Base-by-base conservation (phyloP, 2,888 invertebrate genomes). In the Melanotus villosus region DNA sequence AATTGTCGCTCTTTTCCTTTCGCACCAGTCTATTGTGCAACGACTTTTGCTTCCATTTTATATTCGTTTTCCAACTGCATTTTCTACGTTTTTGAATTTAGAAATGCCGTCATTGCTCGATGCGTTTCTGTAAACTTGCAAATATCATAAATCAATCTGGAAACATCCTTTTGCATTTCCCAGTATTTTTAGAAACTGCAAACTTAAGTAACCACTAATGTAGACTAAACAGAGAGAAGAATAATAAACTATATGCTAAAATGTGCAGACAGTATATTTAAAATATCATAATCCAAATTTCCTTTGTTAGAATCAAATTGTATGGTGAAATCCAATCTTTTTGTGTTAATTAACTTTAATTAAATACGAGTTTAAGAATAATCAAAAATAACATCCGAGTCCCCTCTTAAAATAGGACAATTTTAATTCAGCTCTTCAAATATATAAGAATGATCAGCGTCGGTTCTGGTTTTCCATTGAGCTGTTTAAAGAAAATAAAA, bases 191-290 rank as follows among this genome's bases (percentile, higher is more conserved):
- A 75, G 76, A 73, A 72, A 69, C 73, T 72, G 74, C 74, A 73
- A 73, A 73, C 72, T 75, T 72, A 65, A 72, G 63, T 52, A 58
- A 73, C 70, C 75, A 73, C 65, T 45, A 71, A 54, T 70, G 73
- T 71, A 77, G 77, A 77, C 77, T 77, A 77, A 77, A 77, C 77
- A 77, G 57, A 68, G 69, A 73, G 66, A 56, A 71, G 72, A 75
- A 77, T 77, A 77, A 77, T 76, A 76, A 76, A 76, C 76, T 66
- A 38, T 52, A 65, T 50, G 66, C 65, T 65, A 60, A 71, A 68
- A 71, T 62, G 52, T 59, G 63, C 56, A 73, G 43, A 64, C 38
- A 64, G 54, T 64, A 30, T 64, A 34, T 64, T 52, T 26, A 45
- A 18, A 64, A 64, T 64, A 56, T 14, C 32, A 41, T 41, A 41